Evolutionary conservation across 1,140 invertebrate genomes (phyloP), one percentile per base, ranked within the genome.

Genomic region (Listronotus oregonensis): DNA sequence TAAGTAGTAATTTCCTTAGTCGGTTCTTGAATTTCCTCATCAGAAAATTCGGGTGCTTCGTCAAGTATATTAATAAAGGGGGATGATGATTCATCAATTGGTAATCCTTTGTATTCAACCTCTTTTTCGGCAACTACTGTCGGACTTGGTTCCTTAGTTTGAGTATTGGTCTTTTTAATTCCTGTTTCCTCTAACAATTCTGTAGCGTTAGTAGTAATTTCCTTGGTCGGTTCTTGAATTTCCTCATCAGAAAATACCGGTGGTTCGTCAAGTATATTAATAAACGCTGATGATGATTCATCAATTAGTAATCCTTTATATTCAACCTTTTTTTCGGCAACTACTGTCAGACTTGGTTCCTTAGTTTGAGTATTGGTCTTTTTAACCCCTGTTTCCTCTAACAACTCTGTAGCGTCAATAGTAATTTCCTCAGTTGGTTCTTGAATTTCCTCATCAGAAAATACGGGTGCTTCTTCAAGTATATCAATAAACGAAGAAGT

Each of bases 221-320:
- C 5, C 21, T 27, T 27, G 5, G 21, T 27, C 5, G 1, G 21
- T 3, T 3, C 21, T 3, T 31, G 17, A 78, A 34, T 27, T 49
- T 71, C 64, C 46, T 76, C 73, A 8, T 77, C 75, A 37, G 71
- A 75, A 32, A 76, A 68, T 15, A 64, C 62, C 61, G 85, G 81
- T 46, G 82, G 79, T 69, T 84, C 81, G 66, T 85, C 83, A 43
- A 85, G 65, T 50, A 83, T 78, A 73, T 79, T 76, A 75, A 85
- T 80, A 79, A 82, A 85, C 11, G 79, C 69, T 61, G 79, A 80
- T 27, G 78, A 77, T 7, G 81, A 78, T 60, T 80, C 77, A 63
- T 85, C 80, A 34, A 83, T 77, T 39, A 81, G 80, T 46, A 82
- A 72, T 44, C 78, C 80, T 57, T 78, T 79, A 64, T 81, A 81